A percentile compares a stretch with the other conserved stretches of the same genome.
Evolutionary conservation across 2,888 invertebrate species (phyloP).

Genomic region (Euzetes globulus): DNA sequence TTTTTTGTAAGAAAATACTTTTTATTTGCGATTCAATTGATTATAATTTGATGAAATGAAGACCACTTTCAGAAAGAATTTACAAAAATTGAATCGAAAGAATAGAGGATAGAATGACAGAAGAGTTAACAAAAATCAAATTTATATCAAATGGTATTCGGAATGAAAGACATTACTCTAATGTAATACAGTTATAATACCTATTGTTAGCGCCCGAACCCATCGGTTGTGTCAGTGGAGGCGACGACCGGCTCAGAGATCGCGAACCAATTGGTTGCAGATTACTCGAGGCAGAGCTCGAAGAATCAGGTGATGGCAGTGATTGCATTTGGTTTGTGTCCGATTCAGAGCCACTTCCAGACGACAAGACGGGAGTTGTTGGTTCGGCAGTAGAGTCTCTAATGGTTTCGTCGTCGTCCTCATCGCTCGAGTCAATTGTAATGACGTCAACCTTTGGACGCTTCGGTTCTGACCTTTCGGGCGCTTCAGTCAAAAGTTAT

Average conservation of each 20-base stretch:
- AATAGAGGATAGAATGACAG: too few species aligned
- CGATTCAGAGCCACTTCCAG: constrained; percentile 22
- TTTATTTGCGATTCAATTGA: background rate
- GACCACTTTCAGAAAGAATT: too few species aligned
- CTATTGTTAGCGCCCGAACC: background rate
- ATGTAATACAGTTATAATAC: background rate
- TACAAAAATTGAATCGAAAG: background rate
- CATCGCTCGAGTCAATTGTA: constrained; percentile 27
- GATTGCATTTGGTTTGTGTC: constrained; percentile 26
- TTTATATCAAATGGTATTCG: background rate
- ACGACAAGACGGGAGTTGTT: constrained; percentile 28
- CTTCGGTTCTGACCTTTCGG: constrained; percentile 24
- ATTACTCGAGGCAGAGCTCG: constrained; percentile 12
- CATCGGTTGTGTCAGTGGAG: background rate
- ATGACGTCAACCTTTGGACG: constrained; percentile 29
- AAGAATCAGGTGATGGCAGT: constrained; percentile 34
- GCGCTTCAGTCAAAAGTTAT: background rate
- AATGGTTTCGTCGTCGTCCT: constrained; percentile 24
- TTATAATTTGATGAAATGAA: background rate
- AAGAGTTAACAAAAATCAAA: background rate
- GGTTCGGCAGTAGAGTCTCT: background rate
- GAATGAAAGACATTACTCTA: background rate
- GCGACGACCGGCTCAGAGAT: background rate
- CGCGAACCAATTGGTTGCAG: background rate
- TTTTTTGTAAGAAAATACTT: background rate